Conservation (phyloP, 2,888 invertebrate species). For the Teleogryllus oceanicus region DNA sequence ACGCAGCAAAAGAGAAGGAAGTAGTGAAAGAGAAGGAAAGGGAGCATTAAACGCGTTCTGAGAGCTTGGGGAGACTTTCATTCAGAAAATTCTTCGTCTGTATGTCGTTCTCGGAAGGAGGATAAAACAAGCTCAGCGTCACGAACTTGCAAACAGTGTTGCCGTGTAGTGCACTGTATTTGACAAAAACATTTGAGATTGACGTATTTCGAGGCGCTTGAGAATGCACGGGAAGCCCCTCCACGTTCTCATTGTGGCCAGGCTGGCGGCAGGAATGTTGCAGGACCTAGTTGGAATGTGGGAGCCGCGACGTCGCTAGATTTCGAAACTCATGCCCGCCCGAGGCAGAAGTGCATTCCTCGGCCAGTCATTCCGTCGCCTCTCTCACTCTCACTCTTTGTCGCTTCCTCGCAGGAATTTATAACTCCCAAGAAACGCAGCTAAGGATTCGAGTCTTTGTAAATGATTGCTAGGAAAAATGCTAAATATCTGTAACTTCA, state of each 20-base stretch:
- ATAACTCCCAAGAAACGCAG: neutral
- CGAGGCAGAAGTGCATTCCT: conserved; percentile 18
- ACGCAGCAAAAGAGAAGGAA: no score
- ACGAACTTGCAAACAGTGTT: conserved; percentile 18
- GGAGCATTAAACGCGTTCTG: neutral
- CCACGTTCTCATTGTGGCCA: neutral
- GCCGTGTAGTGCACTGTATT: neutral
- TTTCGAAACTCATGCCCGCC: conserved; percentile 18
- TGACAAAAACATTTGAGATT: neutral
- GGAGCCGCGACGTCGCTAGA: neutral
- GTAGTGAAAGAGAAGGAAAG: no score
- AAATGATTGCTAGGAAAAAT: no score
- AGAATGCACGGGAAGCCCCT: neutral
- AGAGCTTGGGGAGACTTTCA: conserved; percentile 23
- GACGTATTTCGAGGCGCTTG: neutral
- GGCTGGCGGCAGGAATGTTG: neutral
- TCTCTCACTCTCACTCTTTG: neutral
- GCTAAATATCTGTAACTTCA: no score
- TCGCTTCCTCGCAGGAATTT: conserved; percentile 8
- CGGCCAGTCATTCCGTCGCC: neutral
- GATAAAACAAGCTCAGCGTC: conserved; percentile 4
- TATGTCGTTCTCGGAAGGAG: neutral
- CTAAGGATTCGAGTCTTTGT: no score
- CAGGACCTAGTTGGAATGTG: conserved; percentile 18
- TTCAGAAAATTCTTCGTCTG: conserved; percentile 27